Evolutionary conservation across 2,113 vertebrate species (phyloP).

Genomic region (Psophia crepitans): DNA sequence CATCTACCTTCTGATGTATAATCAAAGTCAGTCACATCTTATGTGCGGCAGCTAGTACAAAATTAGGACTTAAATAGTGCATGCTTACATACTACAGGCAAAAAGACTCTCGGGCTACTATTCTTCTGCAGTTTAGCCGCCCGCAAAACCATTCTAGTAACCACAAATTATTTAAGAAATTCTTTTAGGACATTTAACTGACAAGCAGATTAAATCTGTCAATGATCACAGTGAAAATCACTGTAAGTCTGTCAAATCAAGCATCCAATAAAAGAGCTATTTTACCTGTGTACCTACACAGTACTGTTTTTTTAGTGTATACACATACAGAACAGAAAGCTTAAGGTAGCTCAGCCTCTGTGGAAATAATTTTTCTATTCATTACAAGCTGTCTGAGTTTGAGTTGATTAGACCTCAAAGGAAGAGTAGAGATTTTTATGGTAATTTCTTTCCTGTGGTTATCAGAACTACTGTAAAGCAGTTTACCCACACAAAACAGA

Average conservation of each 20-base stretch:
- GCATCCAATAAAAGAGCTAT: not conserved
- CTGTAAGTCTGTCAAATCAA: slow-evolving; percentile 23
- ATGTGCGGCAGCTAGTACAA: not conserved
- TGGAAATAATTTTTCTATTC: slow-evolving; percentile 54
- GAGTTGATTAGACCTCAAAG: slow-evolving; percentile 41
- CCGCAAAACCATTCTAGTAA: not conserved
- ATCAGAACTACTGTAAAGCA: slow-evolving; percentile 36
- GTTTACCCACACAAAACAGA: slow-evolving; percentile 39
- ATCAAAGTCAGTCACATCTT: not conserved
- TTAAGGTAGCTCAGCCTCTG: slow-evolving; percentile 3
- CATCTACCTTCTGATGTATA: not conserved
- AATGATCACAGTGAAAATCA: slow-evolving; percentile 16
- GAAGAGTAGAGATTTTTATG: slow-evolving; percentile 40
- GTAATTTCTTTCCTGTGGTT: slow-evolving; percentile 39
- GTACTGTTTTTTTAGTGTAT: slow-evolving; percentile 16
- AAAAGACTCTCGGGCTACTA: not conserved
- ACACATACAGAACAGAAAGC: not conserved
- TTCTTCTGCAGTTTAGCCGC: not conserved
- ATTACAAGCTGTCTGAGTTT: slow-evolving; percentile 46
- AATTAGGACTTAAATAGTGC: not conserved
- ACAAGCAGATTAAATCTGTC: slow-evolving; percentile 29
- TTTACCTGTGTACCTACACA: slow-evolving; percentile 7
- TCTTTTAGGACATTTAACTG: slow-evolving; percentile 43
- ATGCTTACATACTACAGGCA: not conserved
- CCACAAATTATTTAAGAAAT: slow-evolving; percentile 43